Evolutionary conservation across 2,888 invertebrate genomes (phyloP).

Genomic region (Unio delphinus): DNA sequence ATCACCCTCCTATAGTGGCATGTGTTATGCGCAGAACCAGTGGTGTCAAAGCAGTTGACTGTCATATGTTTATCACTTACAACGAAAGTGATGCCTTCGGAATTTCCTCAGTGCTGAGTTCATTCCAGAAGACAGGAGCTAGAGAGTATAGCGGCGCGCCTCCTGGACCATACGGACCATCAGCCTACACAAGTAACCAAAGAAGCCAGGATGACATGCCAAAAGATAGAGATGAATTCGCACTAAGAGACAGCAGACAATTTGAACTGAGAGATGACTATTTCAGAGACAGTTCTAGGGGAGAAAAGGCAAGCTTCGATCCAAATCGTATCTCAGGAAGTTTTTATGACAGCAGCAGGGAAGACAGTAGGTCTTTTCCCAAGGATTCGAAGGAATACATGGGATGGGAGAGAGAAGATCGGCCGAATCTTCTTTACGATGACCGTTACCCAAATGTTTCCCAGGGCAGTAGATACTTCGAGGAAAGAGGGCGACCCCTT

Average conservation of each 20-base stretch:
- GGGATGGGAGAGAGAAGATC: constrained; percentile 1
- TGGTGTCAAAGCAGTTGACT: constrained; percentile 97
- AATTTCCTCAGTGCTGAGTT: constrained; percentile 20
- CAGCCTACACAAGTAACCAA: constrained; percentile 21
- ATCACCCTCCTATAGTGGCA: constrained; percentile 96
- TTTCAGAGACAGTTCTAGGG: constrained; percentile 27
- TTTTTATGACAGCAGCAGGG: constrained; percentile 8
- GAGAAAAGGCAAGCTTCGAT: neutral
- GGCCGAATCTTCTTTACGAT: neutral
- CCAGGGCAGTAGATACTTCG: too few relatives aligned
- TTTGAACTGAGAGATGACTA: constrained; percentile 45
- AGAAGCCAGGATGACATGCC: constrained; percentile 12
- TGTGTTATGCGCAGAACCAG: constrained; percentile 95
- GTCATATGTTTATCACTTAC: constrained; percentile 93
- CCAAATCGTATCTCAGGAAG: constrained; percentile 1
- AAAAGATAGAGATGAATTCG: constrained; percentile 17
- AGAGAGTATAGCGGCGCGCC: constrained; percentile 11
- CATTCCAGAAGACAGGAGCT: neutral
- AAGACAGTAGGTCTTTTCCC: neutral
- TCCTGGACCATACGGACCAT: constrained; percentile 12
- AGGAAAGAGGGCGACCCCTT: too few relatives aligned
- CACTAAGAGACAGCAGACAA: constrained; percentile 22
- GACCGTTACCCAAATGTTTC: too few relatives aligned
- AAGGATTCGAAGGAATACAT: neutral
- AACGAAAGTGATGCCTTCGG: constrained; percentile 44